Percentiles rank a stretch among this genome's conserved stretches.
Conservation (phyloP, 1,140 invertebrate species). For the Caerostris darwini region DNA sequence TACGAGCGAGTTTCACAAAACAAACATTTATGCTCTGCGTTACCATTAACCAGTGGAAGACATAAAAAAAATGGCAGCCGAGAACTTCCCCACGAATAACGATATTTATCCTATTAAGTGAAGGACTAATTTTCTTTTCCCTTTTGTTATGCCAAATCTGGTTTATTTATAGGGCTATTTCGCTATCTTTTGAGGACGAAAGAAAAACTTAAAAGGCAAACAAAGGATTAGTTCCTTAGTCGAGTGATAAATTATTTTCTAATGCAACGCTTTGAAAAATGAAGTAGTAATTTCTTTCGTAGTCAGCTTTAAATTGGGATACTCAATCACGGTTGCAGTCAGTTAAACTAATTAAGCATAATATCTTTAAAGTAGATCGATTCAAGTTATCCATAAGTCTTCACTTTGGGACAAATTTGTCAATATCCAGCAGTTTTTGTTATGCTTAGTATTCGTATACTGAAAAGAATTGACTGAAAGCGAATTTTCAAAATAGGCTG, state of each 20-base stretch:
- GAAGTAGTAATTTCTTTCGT: constrained; percentile 27
- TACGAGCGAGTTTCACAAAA: constrained; percentile 25
- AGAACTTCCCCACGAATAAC: neutral
- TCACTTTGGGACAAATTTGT: neutral
- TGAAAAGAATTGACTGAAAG: too few relatives aligned
- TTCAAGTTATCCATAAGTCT: neutral
- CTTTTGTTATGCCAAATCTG: constrained; percentile 1
- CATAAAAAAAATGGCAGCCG: neutral
- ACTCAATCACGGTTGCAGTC: neutral
- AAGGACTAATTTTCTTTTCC: constrained; percentile 25
- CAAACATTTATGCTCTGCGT: constrained; percentile 24
- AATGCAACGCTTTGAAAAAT: constrained; percentile 26
- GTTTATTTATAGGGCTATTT: constrained; percentile 40
- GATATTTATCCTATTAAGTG: constrained; percentile 32
- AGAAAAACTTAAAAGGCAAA: neutral
- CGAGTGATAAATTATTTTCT: constrained; percentile 13
- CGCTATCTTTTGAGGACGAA: constrained; percentile 20
- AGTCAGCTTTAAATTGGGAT: neutral
- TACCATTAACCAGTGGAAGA: neutral
- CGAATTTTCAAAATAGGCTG: too few relatives aligned
- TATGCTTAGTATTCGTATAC: too few relatives aligned
- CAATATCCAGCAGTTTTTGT: too few relatives aligned
- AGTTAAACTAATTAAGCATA: constrained; percentile 19
- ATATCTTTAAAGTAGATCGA: constrained; percentile 3
- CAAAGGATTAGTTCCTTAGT: constrained; percentile 14